A percentile compares a stretch with the other conserved stretches of the same genome.
Evolutionary conservation across 2,797 vertebrate species (phyloP).

Genomic region (Myripristis jacobus): DNA sequence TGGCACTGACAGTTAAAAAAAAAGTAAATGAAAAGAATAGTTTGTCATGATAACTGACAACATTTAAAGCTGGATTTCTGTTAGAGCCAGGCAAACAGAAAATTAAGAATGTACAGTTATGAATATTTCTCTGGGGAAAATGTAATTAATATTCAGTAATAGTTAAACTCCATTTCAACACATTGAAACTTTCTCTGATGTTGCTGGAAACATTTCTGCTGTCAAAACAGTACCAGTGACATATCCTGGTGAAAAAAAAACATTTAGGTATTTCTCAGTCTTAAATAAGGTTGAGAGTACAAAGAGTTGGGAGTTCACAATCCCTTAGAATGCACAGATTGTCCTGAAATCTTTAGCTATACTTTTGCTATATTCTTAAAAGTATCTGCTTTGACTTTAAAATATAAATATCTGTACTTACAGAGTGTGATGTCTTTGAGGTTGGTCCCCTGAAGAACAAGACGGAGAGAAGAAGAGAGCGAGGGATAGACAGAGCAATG

Average conservation of each 20-base stretch:
- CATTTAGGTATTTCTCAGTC: not conserved
- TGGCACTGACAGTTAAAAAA: not conserved
- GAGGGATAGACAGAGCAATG: constrained; percentile 7
- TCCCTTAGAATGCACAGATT: not conserved
- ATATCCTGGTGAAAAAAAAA: not conserved
- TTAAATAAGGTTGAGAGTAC: not conserved
- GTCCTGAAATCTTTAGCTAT: not conserved
- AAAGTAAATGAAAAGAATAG: too few relatives aligned
- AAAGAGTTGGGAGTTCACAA: not conserved
- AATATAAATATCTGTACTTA: constrained; percentile 64
- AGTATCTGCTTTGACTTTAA: not conserved
- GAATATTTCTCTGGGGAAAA: not conserved
- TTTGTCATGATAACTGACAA: too few relatives aligned
- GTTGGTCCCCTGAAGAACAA: constrained; percentile 29
- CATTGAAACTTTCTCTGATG: not conserved
- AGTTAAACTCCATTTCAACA: not conserved
- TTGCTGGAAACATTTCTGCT: not conserved
- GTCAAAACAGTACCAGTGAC: not conserved
- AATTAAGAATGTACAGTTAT: not conserved
- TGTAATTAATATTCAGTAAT: not conserved
- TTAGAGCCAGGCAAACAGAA: not conserved
- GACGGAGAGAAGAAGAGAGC: constrained; percentile 16
- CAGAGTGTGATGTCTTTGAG: constrained; percentile 37
- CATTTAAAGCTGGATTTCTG: not conserved
- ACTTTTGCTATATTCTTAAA: not conserved